These are phyloP conservation scores for Dolichomitus sp. DNA, from an alignment of 2,888 invertebrate species.

Conservation along the genomic window DNA sequence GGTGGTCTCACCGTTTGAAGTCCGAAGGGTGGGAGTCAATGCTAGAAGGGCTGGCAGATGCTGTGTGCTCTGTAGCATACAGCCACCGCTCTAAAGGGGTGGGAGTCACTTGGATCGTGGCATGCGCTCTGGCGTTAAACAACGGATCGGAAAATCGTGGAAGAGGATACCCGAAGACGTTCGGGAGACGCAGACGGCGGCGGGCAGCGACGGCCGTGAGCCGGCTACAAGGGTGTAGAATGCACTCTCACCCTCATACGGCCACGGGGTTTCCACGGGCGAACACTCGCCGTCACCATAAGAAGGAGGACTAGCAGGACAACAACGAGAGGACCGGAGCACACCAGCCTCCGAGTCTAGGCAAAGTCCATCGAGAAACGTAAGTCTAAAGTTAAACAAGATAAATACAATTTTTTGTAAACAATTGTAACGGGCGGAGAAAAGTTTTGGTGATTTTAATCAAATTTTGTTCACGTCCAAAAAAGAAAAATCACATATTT, in stretches of 20 bases:
- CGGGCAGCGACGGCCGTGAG: constrained; percentile 82
- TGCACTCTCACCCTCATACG: constrained; percentile 80
- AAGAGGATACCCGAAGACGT: constrained; percentile 80
- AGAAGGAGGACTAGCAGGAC: constrained; percentile 73
- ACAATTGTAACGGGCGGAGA: no score
- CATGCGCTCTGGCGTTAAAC: constrained; percentile 77
- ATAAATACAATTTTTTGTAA: no score
- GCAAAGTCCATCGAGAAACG: constrained; percentile 53
- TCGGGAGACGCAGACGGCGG: constrained; percentile 80
- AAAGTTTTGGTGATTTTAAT: no score
- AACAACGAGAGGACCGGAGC: constrained; percentile 67
- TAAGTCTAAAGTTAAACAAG: constrained; percentile 52
- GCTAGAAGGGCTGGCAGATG: constrained; percentile 35
- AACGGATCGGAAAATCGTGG: constrained; percentile 79
- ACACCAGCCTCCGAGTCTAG: constrained; percentile 55
- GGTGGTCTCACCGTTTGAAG: constrained; percentile 29
- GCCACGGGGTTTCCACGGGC: constrained; percentile 80
- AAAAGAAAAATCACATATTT: no score
- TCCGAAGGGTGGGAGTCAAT: constrained; percentile 16
- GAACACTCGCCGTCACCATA: constrained; percentile 75
- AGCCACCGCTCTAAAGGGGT: constrained; percentile 32
- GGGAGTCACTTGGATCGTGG: constrained; percentile 65
- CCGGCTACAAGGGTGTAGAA: constrained; percentile 78
- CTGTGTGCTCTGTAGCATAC: not conserved
- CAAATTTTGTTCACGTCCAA: no score